Conservation (phyloP, 2,797 vertebrate genomes). For the Podarcis siculus region DNA sequence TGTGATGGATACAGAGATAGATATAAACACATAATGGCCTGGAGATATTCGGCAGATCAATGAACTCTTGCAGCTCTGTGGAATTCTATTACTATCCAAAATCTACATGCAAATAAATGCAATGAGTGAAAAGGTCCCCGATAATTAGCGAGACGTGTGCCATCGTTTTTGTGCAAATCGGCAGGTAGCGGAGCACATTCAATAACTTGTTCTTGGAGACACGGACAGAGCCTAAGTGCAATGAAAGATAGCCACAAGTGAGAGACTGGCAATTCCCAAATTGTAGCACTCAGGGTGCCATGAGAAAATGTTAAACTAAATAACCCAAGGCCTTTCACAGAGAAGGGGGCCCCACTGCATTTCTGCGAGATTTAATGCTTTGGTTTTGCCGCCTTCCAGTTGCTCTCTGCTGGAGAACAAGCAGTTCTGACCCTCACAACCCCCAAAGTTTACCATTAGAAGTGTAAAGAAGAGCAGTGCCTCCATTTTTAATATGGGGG, state of each 20-base stretch:
- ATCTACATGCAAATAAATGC: not conserved
- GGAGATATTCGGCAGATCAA: constrained; percentile 11
- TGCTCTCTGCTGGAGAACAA: not conserved
- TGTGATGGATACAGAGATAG: not conserved
- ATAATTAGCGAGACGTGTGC: constrained; percentile 5
- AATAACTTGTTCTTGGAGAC: not conserved
- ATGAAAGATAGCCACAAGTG: not conserved
- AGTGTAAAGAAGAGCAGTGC: not conserved
- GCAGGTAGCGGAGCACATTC: not conserved
- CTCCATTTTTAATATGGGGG: not conserved
- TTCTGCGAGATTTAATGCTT: not conserved
- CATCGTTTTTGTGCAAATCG: not conserved
- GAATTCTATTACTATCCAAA: not conserved
- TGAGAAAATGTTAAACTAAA: not conserved
- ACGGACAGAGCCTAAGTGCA: not conserved
- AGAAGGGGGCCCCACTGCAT: not conserved
- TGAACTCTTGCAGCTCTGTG: not conserved
- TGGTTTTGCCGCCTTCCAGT: not conserved
- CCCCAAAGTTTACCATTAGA: not conserved
- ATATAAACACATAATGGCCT: accelerated
- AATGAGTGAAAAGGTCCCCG: constrained; percentile 30
- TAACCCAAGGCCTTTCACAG: not conserved
- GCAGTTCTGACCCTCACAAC: not conserved
- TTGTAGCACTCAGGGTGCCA: not conserved
- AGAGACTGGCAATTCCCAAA: not conserved